Evolutionary conservation across 1,140 invertebrate genomes (phyloP).

Genomic region (Zaprionus lachaisei): DNA sequence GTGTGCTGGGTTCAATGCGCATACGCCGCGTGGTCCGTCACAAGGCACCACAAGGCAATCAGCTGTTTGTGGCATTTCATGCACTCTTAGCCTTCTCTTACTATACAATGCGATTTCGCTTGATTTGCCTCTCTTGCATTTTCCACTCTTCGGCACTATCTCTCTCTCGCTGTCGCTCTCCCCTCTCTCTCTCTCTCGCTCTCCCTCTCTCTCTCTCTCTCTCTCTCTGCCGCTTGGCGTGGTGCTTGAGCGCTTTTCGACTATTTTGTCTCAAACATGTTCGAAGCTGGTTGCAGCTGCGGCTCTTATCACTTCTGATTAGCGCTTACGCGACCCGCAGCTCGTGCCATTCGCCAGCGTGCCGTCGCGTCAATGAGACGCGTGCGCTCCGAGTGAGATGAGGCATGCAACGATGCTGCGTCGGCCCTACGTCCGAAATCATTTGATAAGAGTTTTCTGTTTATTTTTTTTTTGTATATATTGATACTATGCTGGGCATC

Average conservation of each 20-base stretch:
- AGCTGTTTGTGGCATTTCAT: conserved; percentile 26
- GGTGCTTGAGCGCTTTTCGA: conserved; percentile 32
- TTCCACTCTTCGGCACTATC: too few species aligned
- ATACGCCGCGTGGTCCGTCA: conserved; percentile 41
- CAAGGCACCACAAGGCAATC: conserved; percentile 22
- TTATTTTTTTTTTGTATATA: background rate
- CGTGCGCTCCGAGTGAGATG: conserved; percentile 10
- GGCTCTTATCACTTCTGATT: conserved; percentile 59
- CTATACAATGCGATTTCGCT: background rate
- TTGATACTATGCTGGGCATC: background rate
- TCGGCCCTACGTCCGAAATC: conserved; percentile 14
- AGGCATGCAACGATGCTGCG: background rate
- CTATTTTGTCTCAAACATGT: conserved; percentile 62
- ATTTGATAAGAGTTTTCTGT: conserved; percentile 47
- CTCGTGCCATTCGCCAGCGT: conserved; percentile 39
- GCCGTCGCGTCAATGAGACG: conserved; percentile 50
- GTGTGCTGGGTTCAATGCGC: conserved; percentile 28
- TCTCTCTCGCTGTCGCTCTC: background rate
- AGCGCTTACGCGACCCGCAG: background rate
- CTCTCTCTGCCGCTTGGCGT: too few species aligned
- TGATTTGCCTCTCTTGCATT: background rate
- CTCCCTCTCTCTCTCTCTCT: background rate
- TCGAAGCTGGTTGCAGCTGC: conserved; percentile 49
- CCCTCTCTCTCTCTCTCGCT: background rate
- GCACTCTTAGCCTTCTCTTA: conserved; percentile 19